Evolutionary conservation across 2,797 vertebrate genomes (phyloP).

Genomic region (Gallirallus australis): DNA sequence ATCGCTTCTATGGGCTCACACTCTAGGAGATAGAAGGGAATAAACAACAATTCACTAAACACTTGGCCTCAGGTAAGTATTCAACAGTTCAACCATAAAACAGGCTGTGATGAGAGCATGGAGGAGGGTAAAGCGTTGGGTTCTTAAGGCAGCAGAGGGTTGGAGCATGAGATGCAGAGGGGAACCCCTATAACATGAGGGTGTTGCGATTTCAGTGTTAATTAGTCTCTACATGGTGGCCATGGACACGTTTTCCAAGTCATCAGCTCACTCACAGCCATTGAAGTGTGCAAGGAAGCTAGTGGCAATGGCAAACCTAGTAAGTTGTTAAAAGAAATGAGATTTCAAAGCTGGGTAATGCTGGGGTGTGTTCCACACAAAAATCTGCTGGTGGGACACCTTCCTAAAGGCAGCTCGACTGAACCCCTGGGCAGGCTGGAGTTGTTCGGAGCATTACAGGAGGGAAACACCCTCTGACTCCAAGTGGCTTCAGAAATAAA

Average conservation of each 20-base stretch:
- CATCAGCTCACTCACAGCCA: not conserved
- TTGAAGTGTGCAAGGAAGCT: not conserved
- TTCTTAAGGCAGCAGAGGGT: not conserved
- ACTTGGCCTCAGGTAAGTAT: not conserved
- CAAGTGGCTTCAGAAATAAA: conserved; percentile 21
- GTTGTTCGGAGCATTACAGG: not conserved
- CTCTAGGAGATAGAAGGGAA: conserved; percentile 82
- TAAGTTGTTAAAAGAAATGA: not conserved
- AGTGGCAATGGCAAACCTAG: not conserved
- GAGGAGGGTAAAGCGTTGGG: not conserved
- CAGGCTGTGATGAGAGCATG: accelerated
- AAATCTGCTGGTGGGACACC: not conserved
- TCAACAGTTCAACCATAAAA: not conserved
- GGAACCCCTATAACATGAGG: not conserved
- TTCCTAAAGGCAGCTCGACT: not conserved
- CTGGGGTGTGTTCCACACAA: not conserved
- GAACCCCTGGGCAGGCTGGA: not conserved
- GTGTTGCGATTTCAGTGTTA: not conserved
- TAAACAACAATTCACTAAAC: not conserved
- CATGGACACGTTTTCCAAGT: not conserved
- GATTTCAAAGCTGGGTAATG: not conserved
- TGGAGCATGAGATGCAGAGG: not conserved
- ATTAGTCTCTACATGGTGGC: not conserved
- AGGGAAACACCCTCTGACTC: not conserved
- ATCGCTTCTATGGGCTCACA: conserved; percentile 92